Evolutionary conservation across 1,140 invertebrate genomes (phyloP).

Genomic region (Drosophila kepulauana): DNA sequence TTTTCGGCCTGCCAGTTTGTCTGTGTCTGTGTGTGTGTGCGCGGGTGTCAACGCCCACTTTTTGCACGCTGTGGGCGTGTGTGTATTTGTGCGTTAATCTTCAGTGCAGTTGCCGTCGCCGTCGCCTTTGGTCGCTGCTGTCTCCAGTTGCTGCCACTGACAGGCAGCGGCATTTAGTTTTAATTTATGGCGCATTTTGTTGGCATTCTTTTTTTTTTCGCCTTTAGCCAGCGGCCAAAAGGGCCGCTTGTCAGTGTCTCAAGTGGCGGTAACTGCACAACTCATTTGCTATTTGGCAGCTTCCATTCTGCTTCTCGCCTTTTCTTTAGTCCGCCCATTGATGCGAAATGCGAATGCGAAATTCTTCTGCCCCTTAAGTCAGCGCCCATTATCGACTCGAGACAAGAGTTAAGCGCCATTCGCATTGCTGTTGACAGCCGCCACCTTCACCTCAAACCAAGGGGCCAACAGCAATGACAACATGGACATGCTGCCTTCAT

Average conservation of each 20-base stretch:
- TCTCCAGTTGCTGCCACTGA: conserved; percentile 65
- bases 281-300: conserved; percentile 46
- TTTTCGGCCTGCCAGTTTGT: conserved; percentile 54
- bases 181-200: conserved; percentile 78
- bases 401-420: conserved; percentile 15
- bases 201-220: conserved; percentile 48
- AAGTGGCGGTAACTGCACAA: conserved; percentile 48
- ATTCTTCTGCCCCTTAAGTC: conserved; percentile 31
- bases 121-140: conserved; percentile 51
- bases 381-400: conserved; percentile 19
- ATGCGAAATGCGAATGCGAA: neutral
- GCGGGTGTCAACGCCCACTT: conserved; percentile 57
- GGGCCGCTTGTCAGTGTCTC: conserved; percentile 43
- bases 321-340: conserved; percentile 2
- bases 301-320: neutral
- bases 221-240: conserved; percentile 24
- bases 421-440: conserved; percentile 20
- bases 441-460: neutral
- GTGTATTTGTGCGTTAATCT: conserved; percentile 70
- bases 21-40: conserved; percentile 29
- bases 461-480: neutral
- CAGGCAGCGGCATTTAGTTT: conserved; percentile 79
- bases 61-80: conserved; percentile 55
- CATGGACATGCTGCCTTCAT: neutral
- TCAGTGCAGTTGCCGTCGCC: conserved; percentile 62